Conservation (phyloP, 2,797 vertebrate species). For the Synanceia verrucosa region DNA sequence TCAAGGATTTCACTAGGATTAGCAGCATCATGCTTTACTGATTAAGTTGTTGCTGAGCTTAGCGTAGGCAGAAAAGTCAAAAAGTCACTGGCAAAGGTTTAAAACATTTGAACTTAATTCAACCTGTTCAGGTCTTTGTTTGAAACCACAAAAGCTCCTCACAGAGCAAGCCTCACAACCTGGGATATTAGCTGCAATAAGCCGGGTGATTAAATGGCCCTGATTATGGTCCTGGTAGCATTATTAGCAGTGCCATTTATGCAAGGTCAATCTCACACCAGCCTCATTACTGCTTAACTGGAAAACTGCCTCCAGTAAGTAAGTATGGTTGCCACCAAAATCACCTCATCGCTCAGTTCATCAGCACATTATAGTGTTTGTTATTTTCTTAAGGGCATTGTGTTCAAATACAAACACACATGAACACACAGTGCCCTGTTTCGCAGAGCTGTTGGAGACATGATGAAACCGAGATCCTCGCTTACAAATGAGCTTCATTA, state of each 20-base stretch:
- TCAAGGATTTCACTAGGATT: conserved; percentile 45
- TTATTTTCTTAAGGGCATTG: conserved; percentile 9
- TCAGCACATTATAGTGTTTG: conserved; percentile 12
- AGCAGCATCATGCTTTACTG: conserved; percentile 27
- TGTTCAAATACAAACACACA: neutral
- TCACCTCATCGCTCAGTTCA: conserved; percentile 17
- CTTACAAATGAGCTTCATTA: conserved; percentile 23
- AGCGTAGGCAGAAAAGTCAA: conserved; percentile 24
- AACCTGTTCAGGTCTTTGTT: conserved; percentile 29
- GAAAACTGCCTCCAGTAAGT: conserved; percentile 45
- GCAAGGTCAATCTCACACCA: conserved; percentile 75
- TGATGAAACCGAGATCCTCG: conserved; percentile 15
- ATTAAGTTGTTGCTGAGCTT: conserved; percentile 37
- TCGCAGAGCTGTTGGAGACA: neutral
- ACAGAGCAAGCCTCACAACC: conserved; percentile 23
- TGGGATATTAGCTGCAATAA: conserved; percentile 49
- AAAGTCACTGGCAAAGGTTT: conserved; percentile 1
- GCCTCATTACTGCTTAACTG: conserved; percentile 62
- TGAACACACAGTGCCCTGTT: neutral
- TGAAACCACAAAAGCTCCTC: conserved; percentile 30
- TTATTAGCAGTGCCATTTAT: conserved; percentile 74
- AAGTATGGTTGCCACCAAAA: conserved; percentile 22
- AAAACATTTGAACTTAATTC: conserved; percentile 7
- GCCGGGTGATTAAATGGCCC: conserved; percentile 65
- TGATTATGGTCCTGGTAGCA: conserved; percentile 58